Percentiles rank a stretch among this genome's conserved stretches.
Evolutionary conservation across 2,797 vertebrate genomes (phyloP).

Genomic region (Chelon auratus): DNA sequence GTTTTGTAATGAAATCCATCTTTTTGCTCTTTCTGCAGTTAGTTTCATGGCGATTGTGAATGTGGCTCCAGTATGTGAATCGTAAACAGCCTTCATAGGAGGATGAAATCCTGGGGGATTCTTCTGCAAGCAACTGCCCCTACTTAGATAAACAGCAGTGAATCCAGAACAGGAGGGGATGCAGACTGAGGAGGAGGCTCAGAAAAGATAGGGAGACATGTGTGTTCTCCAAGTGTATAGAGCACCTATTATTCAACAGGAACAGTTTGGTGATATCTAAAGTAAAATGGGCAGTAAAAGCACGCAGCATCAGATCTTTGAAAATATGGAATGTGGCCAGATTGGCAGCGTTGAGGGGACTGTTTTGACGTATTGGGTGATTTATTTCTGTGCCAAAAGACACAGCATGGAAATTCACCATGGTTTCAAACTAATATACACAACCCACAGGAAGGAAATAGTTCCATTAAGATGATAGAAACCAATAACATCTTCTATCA

Average conservation of each 20-base stretch:
- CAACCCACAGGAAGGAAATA: no score
- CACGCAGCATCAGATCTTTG: conserved; percentile 8
- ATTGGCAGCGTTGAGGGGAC: conserved; percentile 32
- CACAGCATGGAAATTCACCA: background rate
- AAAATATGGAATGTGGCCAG: conserved; percentile 23
- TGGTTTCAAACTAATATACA: background rate
- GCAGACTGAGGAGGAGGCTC: conserved; percentile 23
- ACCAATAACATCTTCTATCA: background rate
- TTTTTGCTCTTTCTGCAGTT: conserved; percentile 33
- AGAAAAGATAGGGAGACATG: conserved; percentile 2
- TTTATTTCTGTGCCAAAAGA: background rate
- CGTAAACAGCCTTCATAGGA: conserved; percentile 58
- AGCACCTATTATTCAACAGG: conserved; percentile 30
- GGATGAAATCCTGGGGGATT: conserved; percentile 65
- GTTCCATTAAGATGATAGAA: background rate
- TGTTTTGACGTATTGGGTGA: background rate
- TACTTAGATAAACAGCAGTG: conserved; percentile 64
- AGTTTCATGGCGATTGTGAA: conserved; percentile 27
- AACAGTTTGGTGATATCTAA: conserved; percentile 23
- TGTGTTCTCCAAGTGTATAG: conserved; percentile 23
- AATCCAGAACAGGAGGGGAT: conserved; percentile 59
- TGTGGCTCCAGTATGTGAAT: conserved; percentile 43
- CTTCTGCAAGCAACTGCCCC: conserved; percentile 51
- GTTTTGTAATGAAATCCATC: conserved; percentile 43
- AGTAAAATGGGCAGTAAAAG: conserved; percentile 32